phyloP scores from a whole-genome alignment of 2,113 vertebrate species.

The Gasterosteus nipponicus region DNA sequence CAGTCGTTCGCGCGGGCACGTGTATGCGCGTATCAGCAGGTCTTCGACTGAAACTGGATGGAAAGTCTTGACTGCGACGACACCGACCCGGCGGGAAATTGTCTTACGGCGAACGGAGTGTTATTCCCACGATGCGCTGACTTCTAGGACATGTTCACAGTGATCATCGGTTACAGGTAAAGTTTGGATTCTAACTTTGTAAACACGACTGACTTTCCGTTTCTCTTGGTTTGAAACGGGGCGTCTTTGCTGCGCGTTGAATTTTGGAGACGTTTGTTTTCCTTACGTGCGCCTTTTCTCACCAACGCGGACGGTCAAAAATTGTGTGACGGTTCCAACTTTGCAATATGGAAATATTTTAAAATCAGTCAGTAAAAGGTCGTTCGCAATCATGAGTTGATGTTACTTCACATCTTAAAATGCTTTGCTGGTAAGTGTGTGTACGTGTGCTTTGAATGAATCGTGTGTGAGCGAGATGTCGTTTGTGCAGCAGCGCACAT shows the following conservation, averaged over 20 bases:
- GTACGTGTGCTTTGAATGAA: constrained; percentile 27
- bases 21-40: constrained; percentile 60
- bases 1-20: constrained; percentile 57
- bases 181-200: constrained; percentile 42
- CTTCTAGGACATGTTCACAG: constrained; percentile 43
- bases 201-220: neutral
- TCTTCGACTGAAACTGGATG: constrained; percentile 36
- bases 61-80: constrained; percentile 19
- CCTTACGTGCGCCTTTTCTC: constrained; percentile 11
- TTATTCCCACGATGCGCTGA: constrained; percentile 49
- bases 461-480: constrained; percentile 5
- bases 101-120: constrained; percentile 45
- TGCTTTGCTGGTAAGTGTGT: neutral
- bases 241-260: neutral
- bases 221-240: neutral
- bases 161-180: constrained; percentile 63
- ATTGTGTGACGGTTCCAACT: constrained; percentile 44
- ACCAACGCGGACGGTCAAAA: constrained; percentile 8
- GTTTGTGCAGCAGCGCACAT: constrained; percentile 22
- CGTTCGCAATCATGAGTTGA: neutral
- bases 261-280: constrained; percentile 6
- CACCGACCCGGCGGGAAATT: constrained; percentile 21
- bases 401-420: constrained; percentile 30
- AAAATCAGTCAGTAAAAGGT: neutral
- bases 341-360: constrained; percentile 26